Percentiles rank a stretch among this genome's conserved stretches.
phyloP scores from a whole-genome alignment of 2,113 vertebrate genomes.

The Merops nubicus region DNA sequence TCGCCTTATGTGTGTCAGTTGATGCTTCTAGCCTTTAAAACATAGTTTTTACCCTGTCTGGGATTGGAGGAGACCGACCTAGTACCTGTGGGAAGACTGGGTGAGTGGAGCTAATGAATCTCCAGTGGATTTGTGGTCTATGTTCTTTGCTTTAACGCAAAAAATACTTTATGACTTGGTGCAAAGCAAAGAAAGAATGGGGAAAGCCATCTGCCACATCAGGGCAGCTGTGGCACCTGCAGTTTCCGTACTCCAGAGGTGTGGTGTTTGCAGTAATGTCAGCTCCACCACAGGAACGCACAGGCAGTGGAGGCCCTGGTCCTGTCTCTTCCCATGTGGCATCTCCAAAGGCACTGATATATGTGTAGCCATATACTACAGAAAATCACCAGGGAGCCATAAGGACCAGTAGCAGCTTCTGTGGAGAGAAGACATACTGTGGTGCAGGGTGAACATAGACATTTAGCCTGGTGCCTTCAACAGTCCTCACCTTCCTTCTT shows the following conservation, averaged over 20 bases:
- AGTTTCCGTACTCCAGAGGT: background rate
- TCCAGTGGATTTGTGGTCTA: background rate
- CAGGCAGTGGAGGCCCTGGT: background rate
- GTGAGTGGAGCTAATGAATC: background rate
- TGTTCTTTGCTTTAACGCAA: background rate
- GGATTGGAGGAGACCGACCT: background rate
- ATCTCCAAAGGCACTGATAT: background rate
- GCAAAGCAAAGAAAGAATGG: background rate
- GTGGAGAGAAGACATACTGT: background rate
- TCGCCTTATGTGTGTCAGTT: background rate
- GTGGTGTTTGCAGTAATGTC: background rate
- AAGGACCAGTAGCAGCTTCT: background rate
- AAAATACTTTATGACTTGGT: background rate
- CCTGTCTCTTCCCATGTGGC: background rate
- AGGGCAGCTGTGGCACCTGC: background rate
- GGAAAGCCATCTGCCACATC: background rate
- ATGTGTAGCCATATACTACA: background rate
- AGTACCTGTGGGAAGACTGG: background rate
- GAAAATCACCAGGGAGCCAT: background rate
- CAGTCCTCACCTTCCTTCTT: conserved; percentile 85
- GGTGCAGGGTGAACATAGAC: background rate
- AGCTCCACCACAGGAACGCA: background rate
- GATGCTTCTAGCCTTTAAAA: background rate
- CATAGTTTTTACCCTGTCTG: background rate
- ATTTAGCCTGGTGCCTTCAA: background rate